Base-by-base conservation (phyloP, 2,888 invertebrate species). In the Sphaerolaimus hirsutus region DNA sequence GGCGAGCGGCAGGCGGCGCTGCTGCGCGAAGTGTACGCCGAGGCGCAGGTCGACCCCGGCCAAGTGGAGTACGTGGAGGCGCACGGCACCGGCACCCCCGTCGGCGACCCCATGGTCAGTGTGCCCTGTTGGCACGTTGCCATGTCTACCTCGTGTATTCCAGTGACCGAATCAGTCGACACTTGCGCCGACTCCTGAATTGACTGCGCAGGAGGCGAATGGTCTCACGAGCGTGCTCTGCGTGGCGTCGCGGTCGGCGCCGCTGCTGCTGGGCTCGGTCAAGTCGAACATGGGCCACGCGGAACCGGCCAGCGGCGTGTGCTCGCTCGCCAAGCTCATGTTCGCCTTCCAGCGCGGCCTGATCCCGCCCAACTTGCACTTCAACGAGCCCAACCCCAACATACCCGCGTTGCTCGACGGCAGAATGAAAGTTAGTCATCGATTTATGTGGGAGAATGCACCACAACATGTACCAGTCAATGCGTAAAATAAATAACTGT, bases 211-310 rank as follows among this genome's bases (percentile, higher is more conserved):
- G 63, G 91, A 91, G 69, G 76, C 86, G 1, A 84, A 86, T 64
- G 78, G 84, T 0, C 82, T 91, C 52, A 36, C 43, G 7, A 29
- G 17, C 17, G 72, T 81, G 50, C 83, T 84, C 68, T 84, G 84
- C 67, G 76, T 77, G 63, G 76, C 75, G 21, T 7, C 27, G 48
- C 75, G 84, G 35, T 70, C 72, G 49, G 67, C 24, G 1, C 84
- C 87, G 7, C 71, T 91, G 42, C 66, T 86, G 40, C 75, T 91
- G 57, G 91, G 91, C n/a, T 87, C 89, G 0, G 81, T 87, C 0
- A 91, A 91, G 66, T 84, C 84, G 19, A 91, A 89, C 67, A 86
- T 89, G 83, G 91, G 91, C 1, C 91, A 91, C 64, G 77, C 86
- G 2, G 91, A 91, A 67, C 81, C 86, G 21, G 64, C 66, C 17